Evolutionary conservation across 2,797 vertebrate genomes (phyloP), one percentile per base, ranked within the genome.

Genomic region (Microtus agrestis): DNA sequence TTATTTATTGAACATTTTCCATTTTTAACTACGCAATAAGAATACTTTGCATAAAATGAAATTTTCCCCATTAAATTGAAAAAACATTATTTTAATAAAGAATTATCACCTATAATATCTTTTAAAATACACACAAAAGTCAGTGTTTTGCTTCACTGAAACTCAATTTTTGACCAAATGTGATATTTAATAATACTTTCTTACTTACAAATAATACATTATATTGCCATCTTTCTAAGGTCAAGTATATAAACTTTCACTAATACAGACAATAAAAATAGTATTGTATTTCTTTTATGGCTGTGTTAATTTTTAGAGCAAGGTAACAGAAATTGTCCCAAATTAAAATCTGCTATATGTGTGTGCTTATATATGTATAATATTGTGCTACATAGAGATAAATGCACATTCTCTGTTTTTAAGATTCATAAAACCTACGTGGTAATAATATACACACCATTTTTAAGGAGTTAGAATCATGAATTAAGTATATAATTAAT

Each of bases 11-110:
- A 74, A 34, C 65, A 27, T 54, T 14, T 88, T 43, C 61, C 65
- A 11, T 51, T 78, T 91, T 94, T 29, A 84, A 94, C 11, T 93
- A 19, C 93, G 23, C 79, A n/a, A 46, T 85, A 21, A 95, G 15
- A 90, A 93, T 7, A 1, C 14, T 5, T 77, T 48, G 54, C 12
- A 5, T 76, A 25, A 93, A 67, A 78, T 93, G 8, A 84, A 69
- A 82, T 76, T 94, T 87, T 80, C 21, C 40, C 21, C 4, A 54
- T 54, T 77, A 92, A 93, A 34, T 74, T 85, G 67, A 91, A 95
- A 15, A 90, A 78, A 34, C 87, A 1, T 29, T 59, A 5, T 63
- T 89, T 91, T 80, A 91, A 91, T 77, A 12, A 76, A 81, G 15
- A 78, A 74, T 43, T 63, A 46, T 85, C 82, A 77, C 12, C 87